Conservation (phyloP, 2,113 vertebrate genomes). For the Rhabdornis inornatus region DNA sequence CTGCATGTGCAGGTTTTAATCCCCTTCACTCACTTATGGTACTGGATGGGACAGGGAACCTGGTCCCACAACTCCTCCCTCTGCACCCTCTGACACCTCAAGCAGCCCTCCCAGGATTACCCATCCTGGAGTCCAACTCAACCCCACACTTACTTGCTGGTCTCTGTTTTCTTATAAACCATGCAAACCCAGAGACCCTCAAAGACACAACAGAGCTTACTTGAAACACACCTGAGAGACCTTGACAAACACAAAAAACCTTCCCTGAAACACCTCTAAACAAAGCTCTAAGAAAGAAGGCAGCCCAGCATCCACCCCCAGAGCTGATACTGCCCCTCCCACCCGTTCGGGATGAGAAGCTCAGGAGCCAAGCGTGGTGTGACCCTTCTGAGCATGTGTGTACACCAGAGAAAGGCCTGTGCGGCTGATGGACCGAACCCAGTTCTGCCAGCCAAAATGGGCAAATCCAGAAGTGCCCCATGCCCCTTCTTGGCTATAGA, state of each 20-base stretch:
- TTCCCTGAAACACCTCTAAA: background rate
- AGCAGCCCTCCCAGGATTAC: background rate
- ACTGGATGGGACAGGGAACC: background rate
- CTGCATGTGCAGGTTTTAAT: background rate
- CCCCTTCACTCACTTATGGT: background rate
- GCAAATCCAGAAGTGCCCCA: background rate
- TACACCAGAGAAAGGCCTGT: background rate
- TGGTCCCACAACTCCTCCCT: background rate
- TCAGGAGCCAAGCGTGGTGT: background rate
- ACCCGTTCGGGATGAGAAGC: fast-evolving
- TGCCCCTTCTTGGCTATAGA: background rate
- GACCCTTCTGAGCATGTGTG: fast-evolving
- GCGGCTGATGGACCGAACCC: fast-evolving
- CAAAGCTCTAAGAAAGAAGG: background rate
- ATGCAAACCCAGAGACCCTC: background rate
- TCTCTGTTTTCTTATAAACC: background rate
- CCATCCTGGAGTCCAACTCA: background rate
- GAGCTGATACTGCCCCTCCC: background rate
- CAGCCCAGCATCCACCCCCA: background rate
- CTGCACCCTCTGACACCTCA: background rate
- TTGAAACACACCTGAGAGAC: background rate
- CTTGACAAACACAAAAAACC: background rate
- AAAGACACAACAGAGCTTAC: background rate
- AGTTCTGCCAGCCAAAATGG: background rate
- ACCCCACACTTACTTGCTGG: background rate